Evolutionary conservation across 35 echinoderm and acorn worm species (phyloP).

Genomic region (Holothuria glaberrima): DNA sequence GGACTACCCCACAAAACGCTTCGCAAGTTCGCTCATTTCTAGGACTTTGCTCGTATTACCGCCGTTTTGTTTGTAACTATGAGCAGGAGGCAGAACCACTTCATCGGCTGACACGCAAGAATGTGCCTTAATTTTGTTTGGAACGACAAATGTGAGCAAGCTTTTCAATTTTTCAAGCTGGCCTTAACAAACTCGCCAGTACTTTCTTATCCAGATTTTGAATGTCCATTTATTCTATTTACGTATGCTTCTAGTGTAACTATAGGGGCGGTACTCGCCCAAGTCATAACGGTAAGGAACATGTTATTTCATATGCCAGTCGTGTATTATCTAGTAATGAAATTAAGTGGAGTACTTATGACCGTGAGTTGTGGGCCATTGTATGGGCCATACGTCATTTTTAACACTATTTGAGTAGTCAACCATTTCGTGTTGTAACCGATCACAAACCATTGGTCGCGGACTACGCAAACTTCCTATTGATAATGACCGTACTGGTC

Average conservation of each 20-base stretch:
- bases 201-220: slow-evolving; percentile 55
- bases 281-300: slow-evolving; percentile 57
- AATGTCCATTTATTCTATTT: slow-evolving; percentile 44
- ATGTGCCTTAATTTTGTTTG: slow-evolving; percentile 61
- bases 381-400: slow-evolving; percentile 44
- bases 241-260: slow-evolving; percentile 57
- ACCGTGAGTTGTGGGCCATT: slow-evolving; percentile 53
- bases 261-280: slow-evolving; percentile 58
- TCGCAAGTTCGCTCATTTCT: slow-evolving; percentile 46
- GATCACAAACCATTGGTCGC: slow-evolving; percentile 45
- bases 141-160: slow-evolving; percentile 64
- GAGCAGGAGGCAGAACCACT: slow-evolving; percentile 39
- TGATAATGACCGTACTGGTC: slow-evolving; percentile 38
- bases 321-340: slow-evolving; percentile 9
- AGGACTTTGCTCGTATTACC: slow-evolving; percentile 64
- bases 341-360: slow-evolving; percentile 24
- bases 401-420: slow-evolving; percentile 43
- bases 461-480: neutral
- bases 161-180: slow-evolving; percentile 53
- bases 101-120: slow-evolving; percentile 11
- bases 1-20: neutral
- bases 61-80: slow-evolving; percentile 56
- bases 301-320: slow-evolving; percentile 62
- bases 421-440: neutral
- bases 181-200: slow-evolving; percentile 60